Percentiles rank a stretch among this genome's conserved stretches.
Conservation (phyloP, 2,113 vertebrate species). For the Megaleporinus macrocephalus region DNA sequence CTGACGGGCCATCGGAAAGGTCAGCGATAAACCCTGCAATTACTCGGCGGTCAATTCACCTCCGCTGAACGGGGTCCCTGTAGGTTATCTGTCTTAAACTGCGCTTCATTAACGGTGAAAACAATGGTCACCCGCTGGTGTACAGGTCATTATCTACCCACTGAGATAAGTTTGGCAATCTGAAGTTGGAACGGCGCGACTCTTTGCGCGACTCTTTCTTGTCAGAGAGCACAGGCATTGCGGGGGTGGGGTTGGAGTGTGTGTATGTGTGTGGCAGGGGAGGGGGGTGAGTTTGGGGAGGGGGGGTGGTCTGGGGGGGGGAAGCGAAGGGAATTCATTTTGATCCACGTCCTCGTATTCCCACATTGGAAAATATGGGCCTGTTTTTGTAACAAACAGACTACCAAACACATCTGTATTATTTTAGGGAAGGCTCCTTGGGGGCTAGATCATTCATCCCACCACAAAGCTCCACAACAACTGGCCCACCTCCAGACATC, state of each 20-base stretch:
- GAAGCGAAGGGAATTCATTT: neutral
- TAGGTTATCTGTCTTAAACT: conserved; percentile 57
- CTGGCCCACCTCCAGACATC: conserved; percentile 39
- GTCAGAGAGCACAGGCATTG: no score
- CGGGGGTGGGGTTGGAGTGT: no score
- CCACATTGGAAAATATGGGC: conserved; percentile 34
- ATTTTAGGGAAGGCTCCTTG: conserved; percentile 43
- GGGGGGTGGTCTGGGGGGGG: no score
- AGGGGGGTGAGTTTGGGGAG: no score
- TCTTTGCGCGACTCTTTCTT: no score
- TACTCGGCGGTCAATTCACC: conserved; percentile 49
- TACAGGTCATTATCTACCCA: conserved; percentile 38
- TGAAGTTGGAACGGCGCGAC: conserved; percentile 19
- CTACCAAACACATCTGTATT: conserved; percentile 47
- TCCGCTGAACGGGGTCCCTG: conserved; percentile 55
- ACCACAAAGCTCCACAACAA: conserved; percentile 34
- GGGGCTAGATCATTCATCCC: conserved; percentile 25
- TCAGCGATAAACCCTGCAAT: conserved; percentile 57
- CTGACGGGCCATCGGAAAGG: conserved; percentile 47
- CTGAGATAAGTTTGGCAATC: conserved; percentile 28
- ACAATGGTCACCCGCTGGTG: conserved; percentile 41
- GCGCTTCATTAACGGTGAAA: conserved; percentile 41
- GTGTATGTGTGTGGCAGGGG: no score
- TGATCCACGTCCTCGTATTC: conserved; percentile 36
- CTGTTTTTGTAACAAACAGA: conserved; percentile 25